Percentiles rank a stretch among this genome's conserved stretches.
Evolutionary conservation across 1,140 invertebrate genomes (phyloP).

Genomic region (Drosophila repletoides): DNA sequence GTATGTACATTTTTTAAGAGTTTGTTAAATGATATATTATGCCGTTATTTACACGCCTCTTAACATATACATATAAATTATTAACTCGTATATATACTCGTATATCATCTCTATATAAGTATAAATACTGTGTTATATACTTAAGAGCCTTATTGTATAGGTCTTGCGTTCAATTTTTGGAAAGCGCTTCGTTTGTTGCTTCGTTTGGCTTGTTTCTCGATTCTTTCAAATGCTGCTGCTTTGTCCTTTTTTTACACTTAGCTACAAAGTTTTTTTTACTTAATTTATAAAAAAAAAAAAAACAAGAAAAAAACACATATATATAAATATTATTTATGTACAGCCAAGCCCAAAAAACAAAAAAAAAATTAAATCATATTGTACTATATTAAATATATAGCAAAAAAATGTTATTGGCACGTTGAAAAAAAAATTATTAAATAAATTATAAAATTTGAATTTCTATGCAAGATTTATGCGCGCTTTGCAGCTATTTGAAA

Average conservation of each 20-base stretch:
- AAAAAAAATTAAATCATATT: slow-evolving; percentile 35
- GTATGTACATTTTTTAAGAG: neutral
- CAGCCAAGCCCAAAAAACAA: slow-evolving; percentile 50
- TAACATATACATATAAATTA: slow-evolving; percentile 1
- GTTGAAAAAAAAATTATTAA: slow-evolving; percentile 41
- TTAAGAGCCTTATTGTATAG: slow-evolving; percentile 30
- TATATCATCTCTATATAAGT: neutral
- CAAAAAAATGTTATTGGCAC: slow-evolving; percentile 60
- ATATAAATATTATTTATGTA: slow-evolving; percentile 34
- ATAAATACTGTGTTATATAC: slow-evolving; percentile 20
- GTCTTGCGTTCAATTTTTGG: slow-evolving; percentile 29
- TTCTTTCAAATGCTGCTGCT: slow-evolving; percentile 54
- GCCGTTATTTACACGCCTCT: slow-evolving; percentile 1
- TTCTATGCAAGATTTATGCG: slow-evolving; percentile 49
- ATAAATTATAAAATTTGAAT: slow-evolving; percentile 23
- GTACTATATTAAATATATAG: slow-evolving; percentile 37
- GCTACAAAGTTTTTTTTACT: slow-evolving; percentile 31
- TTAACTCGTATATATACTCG: slow-evolving; percentile 17
- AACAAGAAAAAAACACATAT: neutral
- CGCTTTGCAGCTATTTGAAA: slow-evolving; percentile 28
- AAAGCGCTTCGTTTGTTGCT: slow-evolving; percentile 44
- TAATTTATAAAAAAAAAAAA: slow-evolving; percentile 19
- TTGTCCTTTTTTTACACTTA: slow-evolving; percentile 25
- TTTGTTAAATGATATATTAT: slow-evolving; percentile 4
- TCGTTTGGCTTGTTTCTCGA: slow-evolving; percentile 42